A percentile compares a stretch with the other conserved stretches of the same genome.
phyloP scores from a whole-genome alignment of 2,797 vertebrate genomes.

The Pempheris klunzingeri region DNA sequence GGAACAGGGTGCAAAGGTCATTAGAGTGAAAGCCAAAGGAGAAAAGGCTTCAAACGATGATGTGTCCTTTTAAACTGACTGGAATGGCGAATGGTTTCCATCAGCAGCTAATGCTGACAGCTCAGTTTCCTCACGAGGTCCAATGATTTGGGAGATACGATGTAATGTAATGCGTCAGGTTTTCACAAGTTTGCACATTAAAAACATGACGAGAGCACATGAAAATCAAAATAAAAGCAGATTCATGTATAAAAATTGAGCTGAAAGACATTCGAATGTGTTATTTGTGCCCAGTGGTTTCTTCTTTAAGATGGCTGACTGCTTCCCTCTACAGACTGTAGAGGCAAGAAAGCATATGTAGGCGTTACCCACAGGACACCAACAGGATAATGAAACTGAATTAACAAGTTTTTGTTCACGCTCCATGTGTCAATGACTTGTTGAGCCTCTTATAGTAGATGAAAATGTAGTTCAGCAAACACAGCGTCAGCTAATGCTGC shows the following conservation, averaged over 20 bases:
- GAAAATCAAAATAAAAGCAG: not conserved
- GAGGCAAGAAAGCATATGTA: not conserved
- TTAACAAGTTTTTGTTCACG: not conserved
- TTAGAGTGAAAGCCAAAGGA: not conserved
- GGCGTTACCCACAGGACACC: not conserved
- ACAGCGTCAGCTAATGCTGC: not conserved
- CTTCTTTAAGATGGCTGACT: not conserved
- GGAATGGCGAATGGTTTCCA: slow-evolving; percentile 20
- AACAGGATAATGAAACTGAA: slow-evolving; percentile 2
- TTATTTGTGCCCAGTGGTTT: too few relatives aligned
- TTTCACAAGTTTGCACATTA: not conserved
- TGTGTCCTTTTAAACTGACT: not conserved
- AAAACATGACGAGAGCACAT: not conserved
- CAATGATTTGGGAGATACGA: too few relatives aligned
- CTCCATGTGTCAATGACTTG: slow-evolving; percentile 5
- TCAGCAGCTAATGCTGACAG: slow-evolving; percentile 17
- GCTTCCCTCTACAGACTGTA: too few relatives aligned
- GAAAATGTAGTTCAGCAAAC: not conserved
- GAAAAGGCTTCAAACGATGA: not conserved
- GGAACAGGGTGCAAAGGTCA: slow-evolving; percentile 9
- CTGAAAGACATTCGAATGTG: too few relatives aligned
- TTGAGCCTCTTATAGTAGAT: not conserved
- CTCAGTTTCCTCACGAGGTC: not conserved
- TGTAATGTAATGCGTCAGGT: not conserved
- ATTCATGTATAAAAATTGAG: not conserved